These are phyloP conservation scores for Eptatretus burgeri DNA, from an alignment of 2,113 vertebrate species.

Conservation along the genomic window DNA sequence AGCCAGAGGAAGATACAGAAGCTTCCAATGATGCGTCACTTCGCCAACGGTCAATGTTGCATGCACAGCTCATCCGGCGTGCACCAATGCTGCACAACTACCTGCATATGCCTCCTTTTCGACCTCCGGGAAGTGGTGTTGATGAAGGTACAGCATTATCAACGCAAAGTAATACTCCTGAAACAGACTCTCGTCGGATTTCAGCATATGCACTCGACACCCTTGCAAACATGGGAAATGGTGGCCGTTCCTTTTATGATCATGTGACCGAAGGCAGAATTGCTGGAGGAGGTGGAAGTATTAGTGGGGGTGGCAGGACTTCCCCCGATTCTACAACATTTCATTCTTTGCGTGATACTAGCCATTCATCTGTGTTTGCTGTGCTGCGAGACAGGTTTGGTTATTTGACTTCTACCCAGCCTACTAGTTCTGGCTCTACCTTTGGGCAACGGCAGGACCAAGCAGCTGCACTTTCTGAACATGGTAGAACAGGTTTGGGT, in stretches of 20 bases:
- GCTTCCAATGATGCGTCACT: slow-evolving; percentile 74
- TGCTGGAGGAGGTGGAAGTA: too few relatives aligned
- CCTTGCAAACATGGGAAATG: too few relatives aligned
- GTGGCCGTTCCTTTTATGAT: too few relatives aligned
- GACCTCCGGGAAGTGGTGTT: slow-evolving; percentile 32
- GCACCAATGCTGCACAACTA: slow-evolving; percentile 97
- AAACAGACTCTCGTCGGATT: too few relatives aligned
- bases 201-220: too few relatives aligned
- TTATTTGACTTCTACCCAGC: slow-evolving; percentile 19
- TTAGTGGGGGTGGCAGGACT: slow-evolving; percentile 28
- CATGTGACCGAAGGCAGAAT: too few relatives aligned
- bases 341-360: not conserved
- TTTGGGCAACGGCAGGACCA: too few relatives aligned
- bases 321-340: slow-evolving; percentile 16
- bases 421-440: too few relatives aligned
- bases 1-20: slow-evolving; percentile 84
- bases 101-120: slow-evolving; percentile 87
- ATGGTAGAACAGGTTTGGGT: too few relatives aligned
- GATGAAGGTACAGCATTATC: too few relatives aligned
- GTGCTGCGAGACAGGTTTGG: slow-evolving; percentile 34
- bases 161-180: too few relatives aligned
- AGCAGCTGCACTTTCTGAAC: too few relatives aligned
- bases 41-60: slow-evolving; percentile 65
- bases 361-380: slow-evolving; percentile 20
- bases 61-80: slow-evolving; percentile 69